phyloP scores from a whole-genome alignment of 2,888 invertebrate genomes.

The Stratiomys singularior region DNA sequence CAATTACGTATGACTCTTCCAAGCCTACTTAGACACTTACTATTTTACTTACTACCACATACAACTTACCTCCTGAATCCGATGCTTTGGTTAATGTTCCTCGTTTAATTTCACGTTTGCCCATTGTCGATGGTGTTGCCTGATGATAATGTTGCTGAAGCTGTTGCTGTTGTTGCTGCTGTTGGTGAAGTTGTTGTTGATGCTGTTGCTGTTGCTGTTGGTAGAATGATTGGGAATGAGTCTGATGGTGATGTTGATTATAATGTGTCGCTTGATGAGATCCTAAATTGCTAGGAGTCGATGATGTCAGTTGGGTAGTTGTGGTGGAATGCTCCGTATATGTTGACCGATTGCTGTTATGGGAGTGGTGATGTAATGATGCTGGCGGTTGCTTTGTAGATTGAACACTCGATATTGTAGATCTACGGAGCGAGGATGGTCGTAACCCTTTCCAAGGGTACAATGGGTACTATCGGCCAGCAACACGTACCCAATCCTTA shows the following conservation, averaged over 20 bases:
- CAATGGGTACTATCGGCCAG: constrained; percentile 66
- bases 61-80: constrained; percentile 54
- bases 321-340: constrained; percentile 14
- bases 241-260: constrained; percentile 48
- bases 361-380: neutral
- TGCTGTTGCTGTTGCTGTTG: constrained; percentile 50
- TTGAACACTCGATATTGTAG: constrained; percentile 57
- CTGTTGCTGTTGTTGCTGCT: constrained; percentile 6
- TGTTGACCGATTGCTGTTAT: constrained; percentile 25
- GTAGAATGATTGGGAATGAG: constrained; percentile 56
- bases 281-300: neutral
- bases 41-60: neutral
- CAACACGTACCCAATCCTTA: constrained; percentile 66
- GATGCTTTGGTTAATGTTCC: constrained; percentile 56
- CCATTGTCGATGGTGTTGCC: constrained; percentile 57
- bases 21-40: no score
- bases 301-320: constrained; percentile 2
- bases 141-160: constrained; percentile 31
- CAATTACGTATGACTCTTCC: constrained; percentile 13
- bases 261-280: constrained; percentile 11
- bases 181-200: no score
- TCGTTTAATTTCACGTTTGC: constrained; percentile 65
- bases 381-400: constrained; percentile 20
- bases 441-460: constrained; percentile 66
- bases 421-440: constrained; percentile 64